Conservation (phyloP, 2,888 invertebrate species). For the Epiblema foenella region DNA sequence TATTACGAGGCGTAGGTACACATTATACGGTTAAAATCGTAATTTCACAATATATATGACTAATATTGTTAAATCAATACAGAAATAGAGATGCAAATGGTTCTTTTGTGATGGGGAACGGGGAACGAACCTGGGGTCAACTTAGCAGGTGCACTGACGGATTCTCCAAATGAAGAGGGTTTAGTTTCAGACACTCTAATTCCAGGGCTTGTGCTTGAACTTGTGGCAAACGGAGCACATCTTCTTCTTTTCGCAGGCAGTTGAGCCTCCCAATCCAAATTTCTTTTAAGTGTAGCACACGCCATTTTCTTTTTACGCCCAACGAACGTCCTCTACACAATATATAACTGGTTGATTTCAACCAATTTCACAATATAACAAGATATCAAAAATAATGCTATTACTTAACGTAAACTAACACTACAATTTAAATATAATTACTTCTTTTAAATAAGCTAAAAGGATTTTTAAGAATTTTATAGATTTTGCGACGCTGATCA, state of each 20-base stretch:
- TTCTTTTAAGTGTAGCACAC: conserved; percentile 98
- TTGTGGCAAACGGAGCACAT: conserved; percentile 94
- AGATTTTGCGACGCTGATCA: conserved; percentile 68
- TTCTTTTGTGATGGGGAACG: conserved; percentile 68
- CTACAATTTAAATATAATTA: conserved; percentile 62
- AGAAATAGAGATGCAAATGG: conserved; percentile 2
- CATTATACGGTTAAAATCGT: conserved; percentile 14
- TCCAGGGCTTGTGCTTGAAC: conserved; percentile 81
- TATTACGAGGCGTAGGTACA: conserved; percentile 42
- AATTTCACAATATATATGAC: conserved; percentile 6
- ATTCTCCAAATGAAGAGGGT: conserved; percentile 93
- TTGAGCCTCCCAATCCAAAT: conserved; percentile 97
- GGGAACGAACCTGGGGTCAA: conserved; percentile 93
- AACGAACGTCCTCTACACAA: conserved; percentile 79
- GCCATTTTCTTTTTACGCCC: conserved; percentile 93
- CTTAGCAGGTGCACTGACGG: conserved; percentile 89
- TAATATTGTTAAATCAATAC: conserved; percentile 28
- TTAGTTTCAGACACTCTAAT: conserved; percentile 83
- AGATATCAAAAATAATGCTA: conserved; percentile 70
- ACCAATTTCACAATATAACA: conserved; percentile 64
- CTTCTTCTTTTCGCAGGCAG: conserved; percentile 95
- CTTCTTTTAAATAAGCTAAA: conserved; percentile 59
- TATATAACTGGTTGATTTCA: conserved; percentile 64
- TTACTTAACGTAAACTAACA: conserved; percentile 60
- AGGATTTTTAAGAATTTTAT: conserved; percentile 71